Evolutionary conservation across 2,888 invertebrate genomes (phyloP), one percentile per base, ranked within the genome.

Genomic region (Pristionchus arcanus): DNA sequence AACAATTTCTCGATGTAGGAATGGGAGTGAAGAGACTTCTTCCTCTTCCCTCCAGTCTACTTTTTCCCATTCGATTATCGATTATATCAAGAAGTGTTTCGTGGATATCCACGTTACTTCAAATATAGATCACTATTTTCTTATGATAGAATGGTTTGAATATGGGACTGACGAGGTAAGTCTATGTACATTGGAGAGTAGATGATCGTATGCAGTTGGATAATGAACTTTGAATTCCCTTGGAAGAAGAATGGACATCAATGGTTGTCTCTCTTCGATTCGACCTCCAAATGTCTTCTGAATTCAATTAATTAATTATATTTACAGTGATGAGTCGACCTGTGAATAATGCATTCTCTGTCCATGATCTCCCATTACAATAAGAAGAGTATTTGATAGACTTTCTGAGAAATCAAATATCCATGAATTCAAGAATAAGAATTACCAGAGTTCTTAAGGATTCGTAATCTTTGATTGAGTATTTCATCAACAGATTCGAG

Each of bases 301-400:
- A 13, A 49, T 49, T 49, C 42, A 49, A 9, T 49, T 49, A 11
- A 49, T 49, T 49, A 49, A 49, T 11, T 49, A 49, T 49, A 49
- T 49, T 49, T 49, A 3, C 9, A 9, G 13, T 13, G 42, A 49
- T 42, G 9, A 13, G 16, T 59, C 3, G 5, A 84, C 59, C 84
- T 85, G 55, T 13, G 59, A 59, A 34, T 31, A 25, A 21, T 85
- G 84, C 84, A 93, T 91, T 11, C 93, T 90, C 66, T 92, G 92
- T 74, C 93, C 93, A 89, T 93, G 93, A 68, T 93, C 93, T 15
- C 93, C 92, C 71, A 92, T 90, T 19, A 93, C 89, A 7, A 93
- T 91, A n/a, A 93, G 74, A 84, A 93, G 84, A 1, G 92, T 92
- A 87, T 92, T 93, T 63, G 91, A 90, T 2, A 92, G 81, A 77